Evolutionary conservation across 2,888 invertebrate species (phyloP).

Genomic region (Sphaeridia pumilis): DNA sequence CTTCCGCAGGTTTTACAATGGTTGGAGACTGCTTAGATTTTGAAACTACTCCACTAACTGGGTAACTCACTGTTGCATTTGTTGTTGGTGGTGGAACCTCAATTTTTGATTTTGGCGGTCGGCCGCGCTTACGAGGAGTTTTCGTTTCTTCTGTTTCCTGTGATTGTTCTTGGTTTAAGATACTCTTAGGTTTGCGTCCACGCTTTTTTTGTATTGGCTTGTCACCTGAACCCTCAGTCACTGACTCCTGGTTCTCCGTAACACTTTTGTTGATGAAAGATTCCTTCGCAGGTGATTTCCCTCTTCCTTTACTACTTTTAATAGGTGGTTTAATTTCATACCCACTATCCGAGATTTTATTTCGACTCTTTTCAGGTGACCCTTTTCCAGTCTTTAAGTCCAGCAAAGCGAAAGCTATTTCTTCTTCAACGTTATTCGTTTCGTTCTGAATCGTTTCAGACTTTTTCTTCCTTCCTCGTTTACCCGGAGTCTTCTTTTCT

Average conservation of each 20-base stretch:
- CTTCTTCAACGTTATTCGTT: conserved; percentile 10
- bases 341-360: too few species aligned
- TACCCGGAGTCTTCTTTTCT: not conserved
- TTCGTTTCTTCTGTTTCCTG: not conserved
- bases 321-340: not conserved
- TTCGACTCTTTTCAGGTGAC: conserved; percentile 10
- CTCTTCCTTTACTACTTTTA: too few species aligned
- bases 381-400: conserved; percentile 14
- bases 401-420: conserved; percentile 11
- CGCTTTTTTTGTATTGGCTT: not conserved
- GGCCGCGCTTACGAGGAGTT: not conserved
- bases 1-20: too few species aligned
- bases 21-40: too few species aligned
- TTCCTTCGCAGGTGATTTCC: not conserved
- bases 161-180: not conserved
- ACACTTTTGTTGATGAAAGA: too few species aligned
- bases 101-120: not conserved
- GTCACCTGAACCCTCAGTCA: too few species aligned
- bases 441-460: not conserved
- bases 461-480: not conserved
- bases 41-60: too few species aligned
- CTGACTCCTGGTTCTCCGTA: too few species aligned
- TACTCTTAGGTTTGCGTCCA: not conserved
- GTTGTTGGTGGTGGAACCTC: not conserved
- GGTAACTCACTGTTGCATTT: not conserved